phyloP scores from a whole-genome alignment of 2,113 vertebrate species.

The Tretioscincus oriximinensis region DNA sequence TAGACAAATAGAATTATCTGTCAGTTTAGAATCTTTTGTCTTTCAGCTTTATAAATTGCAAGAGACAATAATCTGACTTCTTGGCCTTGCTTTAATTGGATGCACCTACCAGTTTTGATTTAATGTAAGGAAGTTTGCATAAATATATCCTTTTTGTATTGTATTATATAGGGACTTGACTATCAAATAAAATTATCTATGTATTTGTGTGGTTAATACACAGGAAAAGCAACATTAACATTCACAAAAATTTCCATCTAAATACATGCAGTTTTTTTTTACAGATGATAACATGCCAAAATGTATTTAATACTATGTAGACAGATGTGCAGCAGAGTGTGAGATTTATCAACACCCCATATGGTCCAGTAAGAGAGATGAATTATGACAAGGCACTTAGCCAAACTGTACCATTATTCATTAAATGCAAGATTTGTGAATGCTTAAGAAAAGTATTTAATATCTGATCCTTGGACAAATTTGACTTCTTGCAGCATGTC shows the following conservation, averaged over 20 bases:
- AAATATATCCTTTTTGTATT: background rate
- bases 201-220: background rate
- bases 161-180: background rate
- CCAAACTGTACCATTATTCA: background rate
- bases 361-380: conserved; percentile 2
- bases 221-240: conserved; percentile 5
- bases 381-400: background rate
- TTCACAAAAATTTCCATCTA: background rate
- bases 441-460: background rate
- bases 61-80: too few species aligned
- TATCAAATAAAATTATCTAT: background rate
- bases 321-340: conserved; percentile 18
- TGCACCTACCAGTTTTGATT: background rate
- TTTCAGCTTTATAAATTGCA: too few species aligned
- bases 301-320: background rate
- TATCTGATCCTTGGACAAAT: background rate
- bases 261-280: background rate
- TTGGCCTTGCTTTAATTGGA: too few species aligned
- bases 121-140: background rate
- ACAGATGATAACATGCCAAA: background rate
- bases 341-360: conserved; percentile 16
- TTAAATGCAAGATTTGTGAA: background rate
- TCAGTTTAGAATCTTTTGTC: too few species aligned
- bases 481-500: background rate
- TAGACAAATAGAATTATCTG: too few species aligned